Base-by-base conservation (phyloP, 2,888 invertebrate genomes). In the Lissonota sp. region DNA sequence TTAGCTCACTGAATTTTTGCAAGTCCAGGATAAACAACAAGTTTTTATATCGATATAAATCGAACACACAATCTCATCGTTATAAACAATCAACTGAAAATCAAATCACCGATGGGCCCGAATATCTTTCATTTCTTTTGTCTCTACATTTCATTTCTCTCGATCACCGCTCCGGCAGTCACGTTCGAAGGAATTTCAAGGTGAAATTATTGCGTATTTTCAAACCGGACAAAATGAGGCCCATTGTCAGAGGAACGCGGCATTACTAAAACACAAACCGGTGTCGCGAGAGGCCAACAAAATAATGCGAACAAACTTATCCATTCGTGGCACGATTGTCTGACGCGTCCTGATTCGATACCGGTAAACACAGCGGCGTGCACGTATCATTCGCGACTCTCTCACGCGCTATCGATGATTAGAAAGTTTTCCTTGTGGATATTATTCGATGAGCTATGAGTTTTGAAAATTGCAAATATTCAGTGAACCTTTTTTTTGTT, bases 321-420 rank as follows among this genome's bases (percentile, higher is more conserved):
- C 62, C 63, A 85, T 85, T 75, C 81, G 70, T 40, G 26, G 69
- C 84, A 84, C 83, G 83, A 64, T 57, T 63, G 70, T 78, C 40
- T 78, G 79, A 67, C 77, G 81, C 85, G 76, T 80, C 76, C 71
- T 63, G 74, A 67, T 81, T 82, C 76, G 58, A 80, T 67, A 77
- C 58, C 82, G 57, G 72, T 74, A 63, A 78, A 80, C 16, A 78
- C 73, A 70, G 58, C 63, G 67, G 66, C 74, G 58, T n/a, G 55
- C 40, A 10, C 70, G 14, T 42, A 7, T 53, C 26, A 44, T n/a
- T n/a, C n/a, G n/a, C n/a, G n/a, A n/a, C n/a, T n/a, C n/a, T n/a
- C n/a, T n/a, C n/a, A n/a, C n/a, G n/a, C n/a, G n/a, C n/a, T n/a
- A n/a, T n/a, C n/a, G n/a, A n/a, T n/a, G n/a, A n/a, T 69, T 44